Conservation (phyloP, 2,888 invertebrate genomes). For the Nineta flava region DNA sequence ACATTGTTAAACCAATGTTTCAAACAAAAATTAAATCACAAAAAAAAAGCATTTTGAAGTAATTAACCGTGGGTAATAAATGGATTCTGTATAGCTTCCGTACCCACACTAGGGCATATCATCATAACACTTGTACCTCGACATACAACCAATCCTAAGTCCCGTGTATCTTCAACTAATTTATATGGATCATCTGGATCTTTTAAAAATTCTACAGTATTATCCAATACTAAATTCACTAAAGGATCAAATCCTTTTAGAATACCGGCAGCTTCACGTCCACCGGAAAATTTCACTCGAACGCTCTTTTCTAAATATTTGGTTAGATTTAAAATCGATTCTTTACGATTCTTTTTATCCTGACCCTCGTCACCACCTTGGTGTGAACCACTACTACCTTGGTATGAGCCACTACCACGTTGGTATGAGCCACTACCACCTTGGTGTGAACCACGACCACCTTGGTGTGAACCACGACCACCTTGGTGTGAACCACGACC, state of each 20-base stretch:
- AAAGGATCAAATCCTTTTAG: slow-evolving; percentile 94
- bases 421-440: too few relatives aligned
- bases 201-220: slow-evolving; percentile 87
- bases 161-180: slow-evolving; percentile 85
- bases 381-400: slow-evolving; percentile 4
- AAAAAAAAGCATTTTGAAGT: too few relatives aligned
- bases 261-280: slow-evolving; percentile 89
- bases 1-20: too few relatives aligned
- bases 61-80: slow-evolving; percentile 69
- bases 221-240: slow-evolving; percentile 91
- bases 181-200: slow-evolving; percentile 98
- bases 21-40: too few relatives aligned
- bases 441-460: too few relatives aligned
- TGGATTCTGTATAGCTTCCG: slow-evolving; percentile 99
- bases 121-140: slow-evolving; percentile 96
- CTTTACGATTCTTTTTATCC: slow-evolving; percentile 90
- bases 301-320: slow-evolving; percentile 97
- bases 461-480: too few relatives aligned
- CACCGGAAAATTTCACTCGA: slow-evolving; percentile 95
- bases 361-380: slow-evolving; percentile 44
- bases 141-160: slow-evolving; percentile 91
- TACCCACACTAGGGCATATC: slow-evolving; percentile 96
- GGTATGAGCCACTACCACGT: too few relatives aligned
- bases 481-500: too few relatives aligned
- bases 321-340: slow-evolving; percentile 91